Base-by-base conservation (phyloP, 2,888 invertebrate species). In the Slavum lentiscoides region DNA sequence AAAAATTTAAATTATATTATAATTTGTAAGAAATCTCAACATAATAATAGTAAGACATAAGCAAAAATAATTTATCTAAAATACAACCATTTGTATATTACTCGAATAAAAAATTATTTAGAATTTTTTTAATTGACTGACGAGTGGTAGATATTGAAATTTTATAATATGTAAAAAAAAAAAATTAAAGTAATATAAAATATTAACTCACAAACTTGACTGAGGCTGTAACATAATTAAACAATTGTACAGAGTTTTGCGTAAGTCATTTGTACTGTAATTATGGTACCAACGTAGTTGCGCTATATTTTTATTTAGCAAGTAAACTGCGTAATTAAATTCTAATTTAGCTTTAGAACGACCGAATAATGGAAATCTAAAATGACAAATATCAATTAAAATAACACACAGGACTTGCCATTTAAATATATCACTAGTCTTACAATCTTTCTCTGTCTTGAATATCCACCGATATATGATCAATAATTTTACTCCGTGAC, bases 231-330 rank as follows among this genome's bases (percentile, higher is more conserved):
- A 87, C 73, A 93, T 86, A 43, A 89, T 88, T 83, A 90, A 89
- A 13, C 95, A 88, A 86, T 95, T 95, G 39, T 91, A 89, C 81
- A 96, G 88, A 0, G 94, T 95, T 6, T 92, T 91, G 82, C 93
- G 87, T 83, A 95, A 89, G 86, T 95, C 94, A 6, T 89, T 88
- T 0, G 94, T 92, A 0, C 92, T 89, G 64, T 94, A 87, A 1
- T 92, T 92, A 83, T 92, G 91, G 67, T 92, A 91, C 90, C 92
- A 93, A 72, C 94, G 87, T 82, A 97, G 87, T 87, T 98, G 98
- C 1, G 95, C 95, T 83, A 98, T 93, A 86, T 98, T 96, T 87
- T 96, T 97, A 88, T 97, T 97, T 53, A 98, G 88, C 19, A 97
- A 88, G 86, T 94, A 97, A 83, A 97, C 93, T 7, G 93, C 97